Evolutionary conservation across 2,888 invertebrate species (phyloP), one percentile per base, ranked within the genome.

Genomic region (Sycophila texana): DNA sequence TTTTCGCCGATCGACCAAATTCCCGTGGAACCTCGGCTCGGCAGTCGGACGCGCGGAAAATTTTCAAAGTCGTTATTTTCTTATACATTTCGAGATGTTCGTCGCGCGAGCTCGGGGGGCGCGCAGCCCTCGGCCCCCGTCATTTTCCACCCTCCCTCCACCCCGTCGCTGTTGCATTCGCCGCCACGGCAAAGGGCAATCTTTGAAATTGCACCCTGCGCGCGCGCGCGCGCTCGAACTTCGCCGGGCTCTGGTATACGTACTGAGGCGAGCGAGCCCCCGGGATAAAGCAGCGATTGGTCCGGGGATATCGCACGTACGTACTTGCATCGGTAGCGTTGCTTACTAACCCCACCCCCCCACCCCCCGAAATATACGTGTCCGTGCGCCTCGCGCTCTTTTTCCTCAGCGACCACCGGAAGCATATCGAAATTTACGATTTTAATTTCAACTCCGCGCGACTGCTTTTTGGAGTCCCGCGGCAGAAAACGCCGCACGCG

Each of bases 341-440:
- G 18, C 20, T 60, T 26, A 39, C 49, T 26, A 4, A 22, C 26
- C 18, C n/a, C 26, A 26, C 26, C 26, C 26, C 26, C 26, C 3
- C 1, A 1, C 26, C 26, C 26, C 1, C 39, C 39, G 10, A 7
- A 10, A 10, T 67, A 67, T 30, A 58, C 22, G 49, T 20, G 66
- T 39, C 10, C 57, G 22, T 16, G 53, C 10, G 20, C 18, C n/a
- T n/a, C 20, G 22, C 30, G 4, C 26, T 22, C 22, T 73, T 67
- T 67, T 73, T 73, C 67, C n/a, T 1, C 30, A n/a, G 18, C 51
- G 26, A 26, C 39, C 18, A 14, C 14, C 18, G 18, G 30, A 51
- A 53, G 26, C 55, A 57, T 80, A 73, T 60, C 22, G 39, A 67
- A 81, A 81, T 81, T 81, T 81, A 81, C 68, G 81, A 76, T 81